Evolutionary conservation across 2,797 vertebrate genomes (phyloP).

Genomic region (Tenualosa ilisha): DNA sequence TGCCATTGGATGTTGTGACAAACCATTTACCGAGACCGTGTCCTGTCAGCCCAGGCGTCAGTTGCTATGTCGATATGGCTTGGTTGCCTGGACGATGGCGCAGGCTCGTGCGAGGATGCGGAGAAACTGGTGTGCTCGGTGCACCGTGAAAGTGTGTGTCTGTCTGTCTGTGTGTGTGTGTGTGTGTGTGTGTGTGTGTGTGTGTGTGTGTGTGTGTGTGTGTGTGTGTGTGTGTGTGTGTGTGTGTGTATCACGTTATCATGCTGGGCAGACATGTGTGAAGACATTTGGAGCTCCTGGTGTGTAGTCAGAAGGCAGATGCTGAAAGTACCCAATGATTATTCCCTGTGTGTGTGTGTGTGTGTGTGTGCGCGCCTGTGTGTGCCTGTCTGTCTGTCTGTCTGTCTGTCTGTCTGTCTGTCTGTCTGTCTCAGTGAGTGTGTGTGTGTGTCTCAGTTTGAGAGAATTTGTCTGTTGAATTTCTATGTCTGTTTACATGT

Average conservation of each 20-base stretch:
- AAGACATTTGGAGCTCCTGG: not conserved
- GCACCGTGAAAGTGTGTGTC: not conserved
- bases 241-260: conserved; percentile 11
- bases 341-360: not conserved
- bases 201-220: not conserved
- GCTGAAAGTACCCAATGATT: not conserved
- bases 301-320: conserved; percentile 8
- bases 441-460: not conserved
- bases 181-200: conserved; percentile 15
- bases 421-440: not conserved
- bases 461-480: not conserved
- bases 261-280: conserved; percentile 5
- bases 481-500: conserved; percentile 3
- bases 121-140: not conserved
- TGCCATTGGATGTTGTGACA: not conserved
- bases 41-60: not conserved
- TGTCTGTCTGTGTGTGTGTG: conserved; percentile 14
- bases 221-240: not conserved
- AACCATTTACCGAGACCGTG: not conserved
- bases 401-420: not conserved
- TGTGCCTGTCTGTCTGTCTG: not conserved
- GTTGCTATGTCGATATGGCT: not conserved
- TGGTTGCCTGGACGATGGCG: not conserved
- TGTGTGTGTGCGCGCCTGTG: conserved; percentile 12
- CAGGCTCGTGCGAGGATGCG: not conserved